Base-by-base conservation (phyloP, 2,888 invertebrate species). In the Hyalella azteca region DNA sequence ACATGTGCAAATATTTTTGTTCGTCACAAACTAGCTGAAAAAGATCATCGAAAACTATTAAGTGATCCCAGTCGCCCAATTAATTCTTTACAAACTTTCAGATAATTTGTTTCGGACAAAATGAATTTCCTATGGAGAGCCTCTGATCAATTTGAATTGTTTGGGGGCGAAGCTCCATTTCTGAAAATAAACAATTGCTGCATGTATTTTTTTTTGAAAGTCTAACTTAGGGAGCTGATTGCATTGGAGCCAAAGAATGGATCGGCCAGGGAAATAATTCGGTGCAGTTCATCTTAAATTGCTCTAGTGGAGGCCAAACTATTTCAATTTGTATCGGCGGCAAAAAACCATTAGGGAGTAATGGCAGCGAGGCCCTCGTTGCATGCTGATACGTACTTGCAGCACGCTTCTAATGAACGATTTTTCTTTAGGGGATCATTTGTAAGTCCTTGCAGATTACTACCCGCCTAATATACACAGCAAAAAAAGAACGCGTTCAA, bases 381-480 rank as follows among this genome's bases (percentile, higher is more conserved):
- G 66, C 66, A 66, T 36, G 29, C 66, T 66, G 66, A 66, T 66
- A 36, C 32, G 36, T n/a, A 36, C 36, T 36, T 32, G 66, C 66
- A 66, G 36, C 66, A 66, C 32, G 66, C 66, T 36, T 66, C 36
- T 66, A 66, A 32, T 36, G 36, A 36, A 66, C 66, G 36, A 36
- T 66, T 66, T 66, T 66, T 66, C 36, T 66, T 29, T 29, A 5
- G 66, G 66, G 29, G 66, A 66, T 66, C 66, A 66, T 66, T 66
- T 66, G 66, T 66, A 36, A 66, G 66, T 66, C 66, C 66, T 66
- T 66, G 66, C 66, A 66, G 66, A 66, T 66, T 66, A 66, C 66
- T 66, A 36, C 36, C 36, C 36, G 36, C 36, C 66, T 36, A 66
- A 66, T 36, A 66, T 66, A 36, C 66, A 36, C 32, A 66, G 36